A percentile compares a stretch with the other conserved stretches of the same genome.
These are phyloP conservation scores for Alectoris magna DNA, from an alignment of 2,797 vertebrate genomes.

Conservation along the genomic window DNA sequence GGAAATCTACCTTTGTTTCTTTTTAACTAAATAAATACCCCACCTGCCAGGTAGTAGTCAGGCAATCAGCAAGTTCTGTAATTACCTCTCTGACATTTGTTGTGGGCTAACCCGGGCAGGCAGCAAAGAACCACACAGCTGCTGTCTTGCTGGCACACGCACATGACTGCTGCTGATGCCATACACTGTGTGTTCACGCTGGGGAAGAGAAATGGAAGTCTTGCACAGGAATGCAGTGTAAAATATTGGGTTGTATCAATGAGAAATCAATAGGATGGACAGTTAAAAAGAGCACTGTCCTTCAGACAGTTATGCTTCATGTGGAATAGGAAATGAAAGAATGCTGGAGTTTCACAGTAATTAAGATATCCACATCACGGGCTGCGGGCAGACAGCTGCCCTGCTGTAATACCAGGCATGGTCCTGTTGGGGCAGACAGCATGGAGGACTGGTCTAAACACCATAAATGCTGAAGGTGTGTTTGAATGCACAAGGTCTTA, in stretches of 20 bases:
- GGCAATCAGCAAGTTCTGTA: background rate
- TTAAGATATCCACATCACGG: background rate
- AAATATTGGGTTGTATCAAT: background rate
- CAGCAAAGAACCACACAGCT: background rate
- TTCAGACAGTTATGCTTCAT: background rate
- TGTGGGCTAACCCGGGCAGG: background rate
- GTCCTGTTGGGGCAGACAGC: background rate
- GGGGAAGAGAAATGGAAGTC: background rate
- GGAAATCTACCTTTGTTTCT: background rate
- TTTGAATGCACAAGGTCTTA: background rate
- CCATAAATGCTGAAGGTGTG: background rate
- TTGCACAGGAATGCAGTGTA: background rate
- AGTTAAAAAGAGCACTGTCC: background rate
- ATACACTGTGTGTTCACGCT: fast-evolving
- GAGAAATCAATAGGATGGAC: background rate
- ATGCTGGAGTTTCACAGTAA: background rate
- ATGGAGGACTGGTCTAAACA: background rate
- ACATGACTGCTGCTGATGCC: background rate
- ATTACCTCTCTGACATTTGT: background rate
- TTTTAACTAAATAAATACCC: background rate
- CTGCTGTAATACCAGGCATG: background rate
- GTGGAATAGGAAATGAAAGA: background rate
- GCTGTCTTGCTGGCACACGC: background rate
- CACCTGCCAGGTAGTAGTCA: background rate
- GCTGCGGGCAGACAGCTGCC: background rate